Evolutionary conservation across 2,888 invertebrate genomes (phyloP), one percentile per base, ranked within the genome.

Genomic region (Apamea anceps): DNA sequence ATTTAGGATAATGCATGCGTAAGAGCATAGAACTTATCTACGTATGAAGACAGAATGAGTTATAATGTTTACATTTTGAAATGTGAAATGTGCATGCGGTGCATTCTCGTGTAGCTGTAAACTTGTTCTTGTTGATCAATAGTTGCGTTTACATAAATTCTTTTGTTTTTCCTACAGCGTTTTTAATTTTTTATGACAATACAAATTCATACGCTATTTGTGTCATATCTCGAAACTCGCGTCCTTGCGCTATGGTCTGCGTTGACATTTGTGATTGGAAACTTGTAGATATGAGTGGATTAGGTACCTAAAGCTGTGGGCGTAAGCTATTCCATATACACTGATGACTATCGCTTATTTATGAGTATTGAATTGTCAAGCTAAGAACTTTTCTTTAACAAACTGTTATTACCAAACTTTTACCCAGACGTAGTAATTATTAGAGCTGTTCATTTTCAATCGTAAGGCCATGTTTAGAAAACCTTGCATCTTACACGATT

Each of bases 1-100:
- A 85, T 85, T 85, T 75, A 80, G 68, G 62, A 80, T 85, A 85
- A 85, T 72, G 67, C 66, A 85, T 85, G 82, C 82, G 68, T 76
- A 32, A 68, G 66, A 68, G 72, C 74, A 72, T 72, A 79, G 76
- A 85, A 79, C 72, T 72, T 82, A 85, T 72, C 79, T 75, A 85
- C 67, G 60, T 62, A 72, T 62, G 80, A 80, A 85, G 80, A 85
- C 85, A 77, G 85, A 77, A 74, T 85, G 85, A 85, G 13, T 85
- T 82, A 82, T 62, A 76, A 75, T 85, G 82, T 85, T 85, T 85
- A 82, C 82, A 57, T 79, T 82, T 79, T 66, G 62, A 74, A 82
- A 85, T 71, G 82, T 67, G 42, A 73, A 79, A 83, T 75, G 74
- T 80, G 68, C 79, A 77, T 60, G 62, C 67, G 62, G 65, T 82